phyloP scores from a whole-genome alignment of 1,140 invertebrate genomes.

The Heliconius himera region DNA sequence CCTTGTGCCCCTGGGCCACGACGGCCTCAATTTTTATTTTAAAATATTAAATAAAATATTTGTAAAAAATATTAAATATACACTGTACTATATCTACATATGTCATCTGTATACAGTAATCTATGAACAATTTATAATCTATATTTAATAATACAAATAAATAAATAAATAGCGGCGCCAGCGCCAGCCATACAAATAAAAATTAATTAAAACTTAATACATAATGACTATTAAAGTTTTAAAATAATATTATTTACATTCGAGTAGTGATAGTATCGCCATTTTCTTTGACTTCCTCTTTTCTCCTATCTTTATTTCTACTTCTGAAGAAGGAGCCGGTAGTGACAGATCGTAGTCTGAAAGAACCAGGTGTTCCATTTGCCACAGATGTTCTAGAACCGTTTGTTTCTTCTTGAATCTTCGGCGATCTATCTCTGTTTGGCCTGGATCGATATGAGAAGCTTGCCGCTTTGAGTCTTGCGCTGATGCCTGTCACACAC shows the following conservation, averaged over 20 bases:
- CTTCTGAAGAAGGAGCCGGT: conserved; percentile 68
- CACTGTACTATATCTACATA: too few relatives aligned
- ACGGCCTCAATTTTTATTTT: too few relatives aligned
- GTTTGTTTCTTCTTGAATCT: conserved; percentile 52
- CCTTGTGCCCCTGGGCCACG: too few relatives aligned
- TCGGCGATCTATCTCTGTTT: conserved; percentile 56
- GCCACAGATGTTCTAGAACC: conserved; percentile 46
- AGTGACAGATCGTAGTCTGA: conserved; percentile 67
- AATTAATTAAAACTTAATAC: conserved; percentile 4
- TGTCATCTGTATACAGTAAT: background rate
- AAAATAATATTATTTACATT: conserved; percentile 48
- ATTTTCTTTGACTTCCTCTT: conserved; percentile 51
- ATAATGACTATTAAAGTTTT: conserved; percentile 2
- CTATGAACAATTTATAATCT: conserved; percentile 3
- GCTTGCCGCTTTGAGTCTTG: conserved; percentile 68
- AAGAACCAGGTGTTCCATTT: conserved; percentile 67
- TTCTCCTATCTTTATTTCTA: conserved; percentile 56
- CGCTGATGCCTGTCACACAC: conserved; percentile 39
- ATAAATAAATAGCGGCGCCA: conserved; percentile 8
- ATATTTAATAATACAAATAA: background rate
- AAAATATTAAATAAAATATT: conserved; percentile 9
- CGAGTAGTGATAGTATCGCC: conserved; percentile 58
- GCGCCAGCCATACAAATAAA: background rate
- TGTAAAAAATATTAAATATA: background rate
- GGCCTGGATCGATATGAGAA: conserved; percentile 67